phyloP scores from a whole-genome alignment of 2,113 vertebrate genomes.

The Ceratotherium simum region DNA sequence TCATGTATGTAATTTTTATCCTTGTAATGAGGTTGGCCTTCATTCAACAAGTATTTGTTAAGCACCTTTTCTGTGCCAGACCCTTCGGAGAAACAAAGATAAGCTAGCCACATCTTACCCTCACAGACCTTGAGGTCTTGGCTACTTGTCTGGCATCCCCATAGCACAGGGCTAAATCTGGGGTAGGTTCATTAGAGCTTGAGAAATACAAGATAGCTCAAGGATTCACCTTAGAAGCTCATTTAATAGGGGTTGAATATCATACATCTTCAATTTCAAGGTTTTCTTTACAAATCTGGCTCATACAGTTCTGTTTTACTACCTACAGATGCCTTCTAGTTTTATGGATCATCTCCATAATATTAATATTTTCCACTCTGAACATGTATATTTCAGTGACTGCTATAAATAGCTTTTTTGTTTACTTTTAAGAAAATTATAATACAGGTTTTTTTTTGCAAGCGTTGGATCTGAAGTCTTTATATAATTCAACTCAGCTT shows the following conservation, averaged over 20 bases:
- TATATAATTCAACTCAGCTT: background rate
- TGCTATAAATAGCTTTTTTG: background rate
- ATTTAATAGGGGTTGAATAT: background rate
- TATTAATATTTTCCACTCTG: slow-evolving; percentile 51
- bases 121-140: background rate
- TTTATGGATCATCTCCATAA: slow-evolving; percentile 40
- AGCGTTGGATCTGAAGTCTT: slow-evolving; percentile 41
- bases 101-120: background rate
- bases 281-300: background rate
- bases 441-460: slow-evolving; percentile 63
- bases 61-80: background rate
- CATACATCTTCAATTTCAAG: slow-evolving; percentile 9
- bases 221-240: background rate
- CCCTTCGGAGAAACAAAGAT: background rate
- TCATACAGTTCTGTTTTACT: slow-evolving; percentile 22
- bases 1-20: background rate
- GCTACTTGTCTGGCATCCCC: rapidly evolving
- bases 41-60: background rate
- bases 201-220: background rate
- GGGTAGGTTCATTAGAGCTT: background rate
- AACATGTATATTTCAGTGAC: slow-evolving; percentile 63
- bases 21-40: background rate
- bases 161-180: background rate
- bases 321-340: slow-evolving; percentile 25
- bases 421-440: slow-evolving; percentile 66